These are phyloP conservation scores for Toxotes lorentzi DNA, from an alignment of 2,797 vertebrate species.

Conservation along the genomic window DNA sequence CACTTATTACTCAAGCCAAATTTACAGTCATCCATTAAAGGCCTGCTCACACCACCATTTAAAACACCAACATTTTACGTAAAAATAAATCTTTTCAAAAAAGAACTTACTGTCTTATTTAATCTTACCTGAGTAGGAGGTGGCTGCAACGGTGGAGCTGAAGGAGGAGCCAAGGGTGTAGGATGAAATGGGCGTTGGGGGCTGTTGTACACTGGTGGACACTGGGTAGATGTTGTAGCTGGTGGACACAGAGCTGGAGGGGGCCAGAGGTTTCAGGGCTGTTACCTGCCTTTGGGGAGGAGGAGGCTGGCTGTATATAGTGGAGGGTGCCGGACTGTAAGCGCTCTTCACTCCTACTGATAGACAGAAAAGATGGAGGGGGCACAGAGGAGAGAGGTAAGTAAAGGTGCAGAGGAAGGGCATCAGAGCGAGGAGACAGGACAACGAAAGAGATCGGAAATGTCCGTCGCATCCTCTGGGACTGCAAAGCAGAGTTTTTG, in stretches of 20 bases:
- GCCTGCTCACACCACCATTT: too few species aligned
- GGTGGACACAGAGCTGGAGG: conserved; percentile 77
- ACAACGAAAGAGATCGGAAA: conserved; percentile 15
- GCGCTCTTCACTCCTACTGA: conserved; percentile 81
- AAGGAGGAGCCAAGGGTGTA: conserved; percentile 84
- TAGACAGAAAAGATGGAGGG: conserved; percentile 1
- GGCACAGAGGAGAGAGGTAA: background rate
- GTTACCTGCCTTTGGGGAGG: conserved; percentile 85
- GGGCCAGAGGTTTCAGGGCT: conserved; percentile 79
- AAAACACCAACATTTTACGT: too few species aligned
- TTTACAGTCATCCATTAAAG: too few species aligned
- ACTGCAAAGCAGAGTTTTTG: conserved; percentile 26
- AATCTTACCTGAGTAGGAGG: conserved; percentile 83
- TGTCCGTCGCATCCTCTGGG: conserved; percentile 3
- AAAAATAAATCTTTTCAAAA: too few species aligned
- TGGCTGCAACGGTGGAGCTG: conserved; percentile 75
- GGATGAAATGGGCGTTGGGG: conserved; percentile 80
- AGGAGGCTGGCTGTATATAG: conserved; percentile 83
- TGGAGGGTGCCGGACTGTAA: conserved; percentile 78
- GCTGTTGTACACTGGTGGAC: conserved; percentile 82
- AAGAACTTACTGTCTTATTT: too few species aligned
- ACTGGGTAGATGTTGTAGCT: conserved; percentile 84
- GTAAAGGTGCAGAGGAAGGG: conserved; percentile 5
- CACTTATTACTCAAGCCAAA: background rate
- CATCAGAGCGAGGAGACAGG: background rate